Percentiles rank a stretch among this genome's conserved stretches.
Conservation (phyloP, 2,888 invertebrate species). For the Ditula angustiorana region DNA sequence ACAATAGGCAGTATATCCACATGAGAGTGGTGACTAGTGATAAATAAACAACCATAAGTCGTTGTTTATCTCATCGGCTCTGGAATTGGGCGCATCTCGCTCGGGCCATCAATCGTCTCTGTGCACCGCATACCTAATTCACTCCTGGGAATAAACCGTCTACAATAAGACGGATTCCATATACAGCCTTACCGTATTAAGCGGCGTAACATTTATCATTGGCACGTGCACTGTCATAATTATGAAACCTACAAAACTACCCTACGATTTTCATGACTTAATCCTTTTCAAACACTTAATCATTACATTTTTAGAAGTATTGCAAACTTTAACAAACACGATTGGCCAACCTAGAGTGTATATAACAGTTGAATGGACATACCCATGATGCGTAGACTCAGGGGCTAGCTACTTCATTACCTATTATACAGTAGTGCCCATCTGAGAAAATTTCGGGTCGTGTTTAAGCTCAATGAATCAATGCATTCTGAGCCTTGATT, state of each 20-base stretch:
- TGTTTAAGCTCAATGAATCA: slow-evolving; percentile 48
- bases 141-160: slow-evolving; percentile 45
- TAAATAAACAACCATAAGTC: slow-evolving; percentile 54
- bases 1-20: slow-evolving; percentile 47
- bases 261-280: no score
- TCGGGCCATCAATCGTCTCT: slow-evolving; percentile 48
- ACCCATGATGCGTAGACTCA: neutral
- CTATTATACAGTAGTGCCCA: slow-evolving; percentile 26
- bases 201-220: slow-evolving; percentile 19
- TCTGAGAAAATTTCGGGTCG: neutral
- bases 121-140: slow-evolving; percentile 50
- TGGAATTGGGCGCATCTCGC: slow-evolving; percentile 54
- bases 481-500: slow-evolving; percentile 47
- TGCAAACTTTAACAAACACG: slow-evolving; percentile 8
- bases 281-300: neutral
- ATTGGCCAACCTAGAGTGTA: slow-evolving; percentile 8
- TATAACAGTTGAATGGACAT: slow-evolving; percentile 12
- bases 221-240: neutral
- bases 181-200: slow-evolving; percentile 33
- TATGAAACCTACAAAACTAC: neutral
- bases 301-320: neutral
- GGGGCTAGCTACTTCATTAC: slow-evolving; percentile 17
- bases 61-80: slow-evolving; percentile 48
- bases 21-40: slow-evolving; percentile 44
- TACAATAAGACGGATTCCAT: slow-evolving; percentile 41